Evolutionary conservation across 2,797 vertebrate genomes (phyloP), one percentile per base, ranked within the genome.

Genomic region (Amphiprion clarkii): DNA sequence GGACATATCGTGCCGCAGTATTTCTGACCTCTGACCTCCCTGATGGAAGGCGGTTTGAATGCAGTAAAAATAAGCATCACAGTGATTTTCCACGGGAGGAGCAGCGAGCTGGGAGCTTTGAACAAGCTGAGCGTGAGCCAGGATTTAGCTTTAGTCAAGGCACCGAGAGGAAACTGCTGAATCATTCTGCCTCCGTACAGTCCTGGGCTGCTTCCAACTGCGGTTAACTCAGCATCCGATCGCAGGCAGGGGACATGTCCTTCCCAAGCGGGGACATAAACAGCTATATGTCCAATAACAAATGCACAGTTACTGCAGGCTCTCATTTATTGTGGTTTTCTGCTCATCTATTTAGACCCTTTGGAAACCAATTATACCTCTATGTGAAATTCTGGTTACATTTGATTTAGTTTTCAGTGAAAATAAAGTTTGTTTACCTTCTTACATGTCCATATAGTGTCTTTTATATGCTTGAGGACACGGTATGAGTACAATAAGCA

Each of bases 161-260:
- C 60, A 79, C 54, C 8, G 6, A 69, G 58, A 74, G 68, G 56
- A 88, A 86, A 91, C 33, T 81, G 92, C 92, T 92, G 90, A 91
- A 74, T 91, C 92, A 88, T 87, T 67, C 1, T 13, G 79, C 79
- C 79, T 88, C 87, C 79, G 82, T 63, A 60, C 76, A 60, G 85
- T 71, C 31, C 54, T 86, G 87, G 81, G 83, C 58, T 60, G 40
- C 31, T 64, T 88, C 89, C 86, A 92, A 69, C 61, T 75, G 71
- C 78, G 77, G 72, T 81, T 64, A 62, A n/a, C 49, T 75, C 78
- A 56, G 66, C 72, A 66, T 84, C 71, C 66, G 78, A 36, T 76
- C 56, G 52, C 67, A 76, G 56, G 72, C 59, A 81, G 61, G 54
- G 72, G 59, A 75, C 78, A 62, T 48, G 83, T 87, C 87, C 88